phyloP scores from a whole-genome alignment of 2,797 vertebrate genomes.

The Coregonus sp. region DNA sequence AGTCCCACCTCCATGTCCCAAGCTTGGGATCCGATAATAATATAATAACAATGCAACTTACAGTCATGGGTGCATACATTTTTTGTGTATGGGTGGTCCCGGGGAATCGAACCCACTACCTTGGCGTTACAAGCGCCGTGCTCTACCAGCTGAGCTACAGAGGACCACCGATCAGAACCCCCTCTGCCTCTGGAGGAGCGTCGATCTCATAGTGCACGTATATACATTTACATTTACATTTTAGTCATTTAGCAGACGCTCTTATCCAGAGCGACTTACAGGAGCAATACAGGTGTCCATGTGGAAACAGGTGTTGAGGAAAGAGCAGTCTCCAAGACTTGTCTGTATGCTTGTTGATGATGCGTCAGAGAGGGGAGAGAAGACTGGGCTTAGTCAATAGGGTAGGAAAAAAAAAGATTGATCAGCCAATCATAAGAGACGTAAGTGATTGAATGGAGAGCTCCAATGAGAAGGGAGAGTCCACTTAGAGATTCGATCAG shows the following conservation, averaged over 20 bases:
- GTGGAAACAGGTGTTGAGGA: conserved; percentile 95
- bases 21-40: conserved; percentile 41
- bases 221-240: too few species aligned
- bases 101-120: too few species aligned
- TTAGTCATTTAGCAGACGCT: too few species aligned
- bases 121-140: too few species aligned
- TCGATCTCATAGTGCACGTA: conserved; percentile 97
- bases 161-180: conserved; percentile 63
- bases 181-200: conserved; percentile 77
- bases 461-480: too few species aligned
- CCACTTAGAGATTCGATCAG: neutral
- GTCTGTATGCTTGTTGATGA: conserved; percentile 95
- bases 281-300: conserved; percentile 99
- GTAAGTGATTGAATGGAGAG: neutral
- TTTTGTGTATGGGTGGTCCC: too few species aligned
- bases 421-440: neutral
- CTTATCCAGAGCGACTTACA: too few species aligned
- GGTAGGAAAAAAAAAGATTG: neutral
- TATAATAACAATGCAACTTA: too few species aligned
- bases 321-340: conserved; percentile 92
- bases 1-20: conserved; percentile 79
- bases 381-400: neutral
- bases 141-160: too few species aligned
- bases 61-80: too few species aligned
- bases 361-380: conserved; percentile 73